phyloP scores from a whole-genome alignment of 2,888 invertebrate genomes.

The Gastracanthus pulcherrimus region DNA sequence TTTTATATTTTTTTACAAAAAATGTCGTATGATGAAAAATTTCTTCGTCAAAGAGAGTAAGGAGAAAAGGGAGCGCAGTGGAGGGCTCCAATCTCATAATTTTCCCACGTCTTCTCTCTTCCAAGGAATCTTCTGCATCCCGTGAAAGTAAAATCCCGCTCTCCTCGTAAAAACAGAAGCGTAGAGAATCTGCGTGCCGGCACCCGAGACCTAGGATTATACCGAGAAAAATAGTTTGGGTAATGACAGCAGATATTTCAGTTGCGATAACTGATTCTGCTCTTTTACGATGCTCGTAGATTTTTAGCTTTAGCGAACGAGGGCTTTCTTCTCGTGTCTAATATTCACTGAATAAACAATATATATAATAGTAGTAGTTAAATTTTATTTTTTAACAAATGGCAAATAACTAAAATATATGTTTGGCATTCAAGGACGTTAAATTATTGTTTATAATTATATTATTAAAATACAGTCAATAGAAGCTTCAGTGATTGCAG shows the following conservation, averaged over 20 bases:
- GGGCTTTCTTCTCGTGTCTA: background rate
- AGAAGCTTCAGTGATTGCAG: no score
- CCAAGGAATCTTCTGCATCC: constrained; percentile 51
- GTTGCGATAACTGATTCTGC: constrained; percentile 47
- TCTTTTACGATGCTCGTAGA: constrained; percentile 23
- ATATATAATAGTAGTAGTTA: no score
- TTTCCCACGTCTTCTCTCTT: constrained; percentile 53
- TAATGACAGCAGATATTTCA: constrained; percentile 46
- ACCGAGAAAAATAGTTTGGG: constrained; percentile 51
- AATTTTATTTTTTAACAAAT: no score
- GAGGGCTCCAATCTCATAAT: constrained; percentile 40
- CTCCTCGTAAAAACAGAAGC: constrained; percentile 56
- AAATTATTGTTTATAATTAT: no score
- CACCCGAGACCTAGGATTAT: constrained; percentile 40
- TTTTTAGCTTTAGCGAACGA: background rate
- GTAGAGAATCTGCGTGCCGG: constrained; percentile 55
- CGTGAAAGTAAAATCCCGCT: constrained; percentile 55
- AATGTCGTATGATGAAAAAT: constrained; percentile 23
- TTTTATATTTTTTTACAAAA: background rate
- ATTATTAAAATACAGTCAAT: no score
- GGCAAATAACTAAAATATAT: no score
- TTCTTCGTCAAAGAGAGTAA: constrained; percentile 21
- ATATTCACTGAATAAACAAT: no score
- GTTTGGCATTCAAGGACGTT: no score
- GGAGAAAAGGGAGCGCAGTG: constrained; percentile 4